phyloP scores from a whole-genome alignment of 2,888 invertebrate genomes.

The Sacculina carcini region DNA sequence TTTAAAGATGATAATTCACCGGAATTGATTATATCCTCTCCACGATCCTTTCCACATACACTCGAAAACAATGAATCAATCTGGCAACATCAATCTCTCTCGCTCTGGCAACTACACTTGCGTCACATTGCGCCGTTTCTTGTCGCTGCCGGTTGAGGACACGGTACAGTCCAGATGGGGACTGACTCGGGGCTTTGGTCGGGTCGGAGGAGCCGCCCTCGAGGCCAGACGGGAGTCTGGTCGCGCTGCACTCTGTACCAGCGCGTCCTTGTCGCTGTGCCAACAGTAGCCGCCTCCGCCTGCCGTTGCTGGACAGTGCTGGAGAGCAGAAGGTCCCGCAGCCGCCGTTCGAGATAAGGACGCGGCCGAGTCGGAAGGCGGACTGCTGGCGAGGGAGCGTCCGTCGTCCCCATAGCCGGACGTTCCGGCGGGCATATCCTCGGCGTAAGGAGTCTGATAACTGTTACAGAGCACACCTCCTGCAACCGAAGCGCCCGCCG shows the following conservation, averaged over 20 bases:
- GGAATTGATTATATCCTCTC: too few relatives aligned
- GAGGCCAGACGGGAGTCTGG: too few relatives aligned
- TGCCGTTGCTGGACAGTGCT: not conserved
- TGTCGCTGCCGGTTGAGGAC: conserved; percentile 7
- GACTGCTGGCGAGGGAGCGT: conserved; percentile 12
- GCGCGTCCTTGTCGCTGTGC: conserved; percentile 1
- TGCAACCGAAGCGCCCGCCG: conserved; percentile 5
- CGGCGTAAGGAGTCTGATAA: conserved; percentile 6
- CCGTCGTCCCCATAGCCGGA: conserved; percentile 8
- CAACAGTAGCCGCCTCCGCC: not conserved
- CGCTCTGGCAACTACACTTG: conserved; percentile 8
- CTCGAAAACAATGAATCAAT: too few relatives aligned
- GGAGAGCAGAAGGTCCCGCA: conserved; percentile 7
- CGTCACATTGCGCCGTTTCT: conserved; percentile 13
- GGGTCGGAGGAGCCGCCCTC: not conserved
- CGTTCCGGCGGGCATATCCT: conserved; percentile 7
- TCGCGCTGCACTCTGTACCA: not conserved
- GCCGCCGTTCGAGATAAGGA: too few relatives aligned
- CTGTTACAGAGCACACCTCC: not conserved
- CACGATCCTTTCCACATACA: too few relatives aligned
- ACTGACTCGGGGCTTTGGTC: not conserved
- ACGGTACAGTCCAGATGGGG: not conserved
- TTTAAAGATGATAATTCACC: too few relatives aligned
- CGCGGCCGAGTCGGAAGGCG: conserved; percentile 13
- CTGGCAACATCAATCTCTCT: too few relatives aligned